phyloP scores from a whole-genome alignment of 2,113 vertebrate genomes.

The Megaceryle maxima region DNA sequence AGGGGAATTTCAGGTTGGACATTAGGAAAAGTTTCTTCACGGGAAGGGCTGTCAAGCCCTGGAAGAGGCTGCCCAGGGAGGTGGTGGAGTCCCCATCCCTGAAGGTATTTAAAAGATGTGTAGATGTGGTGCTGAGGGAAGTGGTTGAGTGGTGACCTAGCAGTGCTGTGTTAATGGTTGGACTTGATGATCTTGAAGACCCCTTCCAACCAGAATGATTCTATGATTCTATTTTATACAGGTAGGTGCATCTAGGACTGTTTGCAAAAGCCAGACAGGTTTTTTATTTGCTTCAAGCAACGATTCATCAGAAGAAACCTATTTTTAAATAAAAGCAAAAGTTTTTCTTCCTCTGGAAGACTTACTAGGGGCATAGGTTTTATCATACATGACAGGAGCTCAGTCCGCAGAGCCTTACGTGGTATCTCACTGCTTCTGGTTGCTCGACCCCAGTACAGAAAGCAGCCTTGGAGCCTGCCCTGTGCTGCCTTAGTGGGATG shows the following conservation, averaged over 20 bases:
- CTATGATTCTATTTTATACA: neutral
- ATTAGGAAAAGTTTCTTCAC: too few relatives aligned
- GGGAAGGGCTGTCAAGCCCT: too few relatives aligned
- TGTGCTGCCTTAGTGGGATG: rapidly evolving
- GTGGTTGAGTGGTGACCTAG: too few relatives aligned
- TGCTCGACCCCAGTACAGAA: neutral
- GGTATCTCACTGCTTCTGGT: neutral
- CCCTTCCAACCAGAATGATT: too few relatives aligned
- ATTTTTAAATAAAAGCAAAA: neutral
- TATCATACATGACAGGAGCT: neutral
- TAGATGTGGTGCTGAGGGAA: too few relatives aligned
- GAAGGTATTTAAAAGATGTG: too few relatives aligned
- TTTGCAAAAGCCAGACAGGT: neutral
- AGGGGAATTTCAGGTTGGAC: too few relatives aligned
- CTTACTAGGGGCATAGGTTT: neutral
- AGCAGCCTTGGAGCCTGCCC: neutral
- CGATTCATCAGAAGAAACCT: neutral
- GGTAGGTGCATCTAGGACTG: neutral
- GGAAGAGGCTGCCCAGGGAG: too few relatives aligned
- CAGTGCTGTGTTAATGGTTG: too few relatives aligned
- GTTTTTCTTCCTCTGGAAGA: neutral
- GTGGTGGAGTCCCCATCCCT: too few relatives aligned
- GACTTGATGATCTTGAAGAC: too few relatives aligned
- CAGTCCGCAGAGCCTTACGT: rapidly evolving
- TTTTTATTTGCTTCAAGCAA: neutral